Conservation (phyloP, 2,113 vertebrate genomes). For the Potamarius usumacintae region DNA sequence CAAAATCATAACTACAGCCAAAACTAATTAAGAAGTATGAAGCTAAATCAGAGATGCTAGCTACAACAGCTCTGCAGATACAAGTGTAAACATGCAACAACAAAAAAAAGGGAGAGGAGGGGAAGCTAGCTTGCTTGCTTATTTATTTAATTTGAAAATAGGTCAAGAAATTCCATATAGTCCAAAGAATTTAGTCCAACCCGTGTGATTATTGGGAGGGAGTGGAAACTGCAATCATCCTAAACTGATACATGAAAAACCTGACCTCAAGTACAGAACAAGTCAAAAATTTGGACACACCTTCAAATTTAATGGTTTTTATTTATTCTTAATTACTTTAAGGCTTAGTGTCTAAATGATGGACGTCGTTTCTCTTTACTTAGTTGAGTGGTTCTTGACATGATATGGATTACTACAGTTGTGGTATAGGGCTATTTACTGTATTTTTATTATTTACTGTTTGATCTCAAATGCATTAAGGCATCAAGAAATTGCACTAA, state of each 20-base stretch:
- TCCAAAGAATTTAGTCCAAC: conserved; percentile 6
- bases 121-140: background rate
- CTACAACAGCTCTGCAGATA: conserved; percentile 19
- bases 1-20: conserved; percentile 24
- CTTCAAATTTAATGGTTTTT: no score
- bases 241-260: conserved; percentile 14
- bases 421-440: no score
- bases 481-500: no score
- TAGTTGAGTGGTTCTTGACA: no score
- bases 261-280: background rate
- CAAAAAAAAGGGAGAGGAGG: conserved; percentile 9
- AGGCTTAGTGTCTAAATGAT: no score
- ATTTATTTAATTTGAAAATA: background rate
- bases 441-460: no score
- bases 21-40: conserved; percentile 23
- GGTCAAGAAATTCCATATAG: background rate
- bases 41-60: conserved; percentile 16
- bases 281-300: no score
- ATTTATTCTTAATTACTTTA: no score
- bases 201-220: background rate
- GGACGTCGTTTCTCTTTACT: no score
- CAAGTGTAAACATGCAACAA: conserved; percentile 33
- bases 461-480: no score
- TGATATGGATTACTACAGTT: no score
- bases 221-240: conserved; percentile 17